Percentiles rank a stretch among this genome's conserved stretches.
phyloP scores from a whole-genome alignment of 2,888 invertebrate genomes.

The Fragum fragum region DNA sequence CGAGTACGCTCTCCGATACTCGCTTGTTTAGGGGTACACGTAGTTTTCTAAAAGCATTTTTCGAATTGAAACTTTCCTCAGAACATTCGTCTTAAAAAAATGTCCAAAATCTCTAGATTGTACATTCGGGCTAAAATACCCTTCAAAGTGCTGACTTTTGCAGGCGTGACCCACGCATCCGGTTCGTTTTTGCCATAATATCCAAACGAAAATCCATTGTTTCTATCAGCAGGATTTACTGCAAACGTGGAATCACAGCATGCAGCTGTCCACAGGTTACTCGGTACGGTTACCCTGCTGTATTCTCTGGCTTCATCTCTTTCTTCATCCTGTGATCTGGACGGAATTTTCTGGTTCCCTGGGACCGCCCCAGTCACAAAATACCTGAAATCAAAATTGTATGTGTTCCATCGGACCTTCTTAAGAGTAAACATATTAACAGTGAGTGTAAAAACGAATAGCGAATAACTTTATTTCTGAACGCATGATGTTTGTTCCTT shows the following conservation, averaged over 20 bases:
- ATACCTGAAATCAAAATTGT: slow-evolving; percentile 13
- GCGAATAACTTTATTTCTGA: too few relatives aligned
- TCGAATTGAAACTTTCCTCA: background rate
- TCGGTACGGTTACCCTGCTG: slow-evolving; percentile 4
- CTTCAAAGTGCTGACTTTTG: background rate
- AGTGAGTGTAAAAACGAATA: too few relatives aligned
- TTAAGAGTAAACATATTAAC: too few relatives aligned
- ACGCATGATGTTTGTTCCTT: too few relatives aligned
- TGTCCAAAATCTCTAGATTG: background rate
- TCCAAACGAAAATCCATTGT: slow-evolving; percentile 28
- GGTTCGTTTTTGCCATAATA: slow-evolving; percentile 20
- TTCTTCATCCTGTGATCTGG: background rate
- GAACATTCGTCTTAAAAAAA: background rate
- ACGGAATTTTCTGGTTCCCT: background rate
- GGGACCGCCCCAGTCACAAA: slow-evolving; percentile 25
- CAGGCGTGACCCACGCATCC: background rate
- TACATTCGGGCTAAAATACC: background rate
- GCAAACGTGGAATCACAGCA: slow-evolving; percentile 17
- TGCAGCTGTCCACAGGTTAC: slow-evolving; percentile 11
- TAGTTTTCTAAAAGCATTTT: background rate
- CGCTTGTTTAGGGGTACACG: background rate
- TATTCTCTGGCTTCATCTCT: background rate
- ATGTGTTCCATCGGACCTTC: too few relatives aligned
- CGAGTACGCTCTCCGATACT: background rate
- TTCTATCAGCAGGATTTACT: background rate